These are phyloP conservation scores for Heliconius aoede DNA, from an alignment of 2,888 invertebrate genomes.

Conservation along the genomic window DNA sequence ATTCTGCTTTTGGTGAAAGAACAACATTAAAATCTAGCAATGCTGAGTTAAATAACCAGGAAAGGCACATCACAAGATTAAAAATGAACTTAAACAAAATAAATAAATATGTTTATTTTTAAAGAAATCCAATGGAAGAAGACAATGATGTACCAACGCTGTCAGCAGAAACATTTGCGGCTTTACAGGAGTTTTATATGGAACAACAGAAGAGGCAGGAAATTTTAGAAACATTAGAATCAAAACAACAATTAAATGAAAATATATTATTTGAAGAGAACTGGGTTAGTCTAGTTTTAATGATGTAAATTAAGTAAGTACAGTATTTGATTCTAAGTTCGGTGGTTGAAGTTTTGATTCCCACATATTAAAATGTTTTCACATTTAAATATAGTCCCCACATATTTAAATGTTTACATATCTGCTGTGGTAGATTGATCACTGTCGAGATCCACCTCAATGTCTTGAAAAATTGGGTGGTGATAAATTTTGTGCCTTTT, in stretches of 20 bases:
- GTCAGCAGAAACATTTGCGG: conserved; percentile 88
- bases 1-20: too few relatives aligned
- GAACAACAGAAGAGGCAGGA: conserved; percentile 87
- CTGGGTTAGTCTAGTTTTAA: conserved; percentile 84
- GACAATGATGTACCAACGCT: conserved; percentile 87
- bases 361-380: not conserved
- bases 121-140: conserved; percentile 59
- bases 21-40: too few relatives aligned
- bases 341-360: not conserved
- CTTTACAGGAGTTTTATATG: conserved; percentile 89
- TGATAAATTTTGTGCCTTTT: too few relatives aligned
- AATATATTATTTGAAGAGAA: conserved; percentile 88
- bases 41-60: too few relatives aligned
- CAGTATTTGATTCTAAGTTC: not conserved
- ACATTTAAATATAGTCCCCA: too few relatives aligned
- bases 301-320: not conserved
- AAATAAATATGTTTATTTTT: not conserved
- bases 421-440: not conserved
- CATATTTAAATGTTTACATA: not conserved
- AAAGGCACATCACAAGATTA: not conserved
- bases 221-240: conserved; percentile 76
- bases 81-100: not conserved
- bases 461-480: too few relatives aligned
- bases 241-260: conserved; percentile 71
- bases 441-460: not conserved